Conservation (phyloP, 2,797 vertebrate genomes). For the Paramormyrops hopkinsi region DNA sequence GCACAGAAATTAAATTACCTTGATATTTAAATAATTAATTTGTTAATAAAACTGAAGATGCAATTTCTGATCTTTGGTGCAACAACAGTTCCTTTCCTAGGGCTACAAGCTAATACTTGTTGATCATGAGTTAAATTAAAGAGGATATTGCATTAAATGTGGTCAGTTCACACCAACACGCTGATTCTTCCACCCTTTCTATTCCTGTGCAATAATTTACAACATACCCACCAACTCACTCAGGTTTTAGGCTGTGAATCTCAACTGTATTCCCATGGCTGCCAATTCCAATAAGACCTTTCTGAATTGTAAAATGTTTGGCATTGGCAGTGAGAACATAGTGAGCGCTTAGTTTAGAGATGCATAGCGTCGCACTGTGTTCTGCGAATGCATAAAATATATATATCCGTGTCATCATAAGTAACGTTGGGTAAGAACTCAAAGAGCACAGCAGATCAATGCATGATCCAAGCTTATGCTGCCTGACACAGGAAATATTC, state of each 20-base stretch:
- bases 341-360: not conserved
- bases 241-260: not conserved
- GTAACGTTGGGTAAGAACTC: not conserved
- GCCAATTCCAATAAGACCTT: not conserved
- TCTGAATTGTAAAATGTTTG: not conserved
- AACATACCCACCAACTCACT: not conserved
- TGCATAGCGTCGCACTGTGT: not conserved
- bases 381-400: not conserved
- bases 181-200: not conserved
- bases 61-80: not conserved
- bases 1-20: not conserved
- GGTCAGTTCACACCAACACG: not conserved
- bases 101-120: not conserved
- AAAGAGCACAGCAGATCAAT: not conserved
- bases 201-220: not conserved
- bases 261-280: not conserved
- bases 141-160: not conserved
- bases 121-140: not conserved
- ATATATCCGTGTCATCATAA: not conserved
- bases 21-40: not conserved
- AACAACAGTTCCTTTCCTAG: not conserved
- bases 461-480: not conserved
- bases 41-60: not conserved
- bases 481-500: not conserved
- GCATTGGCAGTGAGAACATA: not conserved